A percentile compares a stretch with the other conserved stretches of the same genome.
Conservation (phyloP, 1,140 invertebrate species). For the Aplysia californica region DNA sequence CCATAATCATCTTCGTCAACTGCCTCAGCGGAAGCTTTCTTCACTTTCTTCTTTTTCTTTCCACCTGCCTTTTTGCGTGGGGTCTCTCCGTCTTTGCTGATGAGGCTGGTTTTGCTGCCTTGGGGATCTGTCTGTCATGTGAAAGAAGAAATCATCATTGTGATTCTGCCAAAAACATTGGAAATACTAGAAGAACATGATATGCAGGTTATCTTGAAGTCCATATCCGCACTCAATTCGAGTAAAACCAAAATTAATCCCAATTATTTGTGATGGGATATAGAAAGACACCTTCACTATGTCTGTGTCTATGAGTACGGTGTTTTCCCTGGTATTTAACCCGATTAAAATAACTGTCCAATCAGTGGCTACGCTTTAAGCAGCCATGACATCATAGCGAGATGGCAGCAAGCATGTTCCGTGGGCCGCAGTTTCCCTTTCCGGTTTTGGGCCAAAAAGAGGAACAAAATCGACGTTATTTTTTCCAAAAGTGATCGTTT, state of each 20-base stretch:
- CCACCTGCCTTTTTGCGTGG: slow-evolving; percentile 50
- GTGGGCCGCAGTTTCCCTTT: too few species aligned
- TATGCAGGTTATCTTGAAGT: too few species aligned
- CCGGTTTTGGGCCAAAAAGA: too few species aligned
- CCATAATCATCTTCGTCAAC: slow-evolving; percentile 44
- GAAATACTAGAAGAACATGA: too few species aligned
- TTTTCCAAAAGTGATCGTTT: too few species aligned
- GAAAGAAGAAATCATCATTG: background rate
- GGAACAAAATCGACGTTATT: too few species aligned
- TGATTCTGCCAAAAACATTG: background rate
- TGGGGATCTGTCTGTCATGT: slow-evolving; percentile 42
- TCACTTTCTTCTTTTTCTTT: slow-evolving; percentile 47
- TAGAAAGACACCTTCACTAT: background rate
- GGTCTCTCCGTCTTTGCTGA: slow-evolving; percentile 45
- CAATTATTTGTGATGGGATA: background rate
- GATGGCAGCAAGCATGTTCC: too few species aligned
- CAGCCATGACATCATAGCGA: too few species aligned
- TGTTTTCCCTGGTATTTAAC: background rate
- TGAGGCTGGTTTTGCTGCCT: slow-evolving; percentile 58
- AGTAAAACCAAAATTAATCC: background rate
- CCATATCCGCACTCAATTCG: background rate
- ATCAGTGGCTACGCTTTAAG: too few species aligned
- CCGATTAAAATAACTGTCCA: too few species aligned
- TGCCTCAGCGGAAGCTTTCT: slow-evolving; percentile 23
- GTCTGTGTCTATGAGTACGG: too few species aligned